Conservation (phyloP, 2,113 vertebrate genomes). For the Shinisaurus crocodilurus region DNA sequence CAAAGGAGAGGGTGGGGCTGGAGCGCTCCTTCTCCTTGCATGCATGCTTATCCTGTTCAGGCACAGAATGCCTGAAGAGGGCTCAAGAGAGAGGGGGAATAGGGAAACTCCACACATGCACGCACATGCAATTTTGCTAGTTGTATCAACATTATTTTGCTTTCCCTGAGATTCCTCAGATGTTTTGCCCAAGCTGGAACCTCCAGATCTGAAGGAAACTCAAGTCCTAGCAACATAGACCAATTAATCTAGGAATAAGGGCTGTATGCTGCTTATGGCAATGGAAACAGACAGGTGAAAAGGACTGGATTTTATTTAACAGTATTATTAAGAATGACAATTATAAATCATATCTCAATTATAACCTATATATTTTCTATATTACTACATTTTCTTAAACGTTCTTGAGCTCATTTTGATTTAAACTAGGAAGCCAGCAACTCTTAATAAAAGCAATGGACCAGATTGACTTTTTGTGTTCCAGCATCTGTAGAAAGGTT, state of each 20-base stretch:
- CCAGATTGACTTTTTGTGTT: neutral
- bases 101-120: neutral
- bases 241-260: neutral
- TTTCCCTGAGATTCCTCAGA: neutral
- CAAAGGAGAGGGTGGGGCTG: no score
- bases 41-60: no score
- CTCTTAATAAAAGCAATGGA: neutral
- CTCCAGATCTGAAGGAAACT: neutral
- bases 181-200: neutral
- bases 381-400: neutral
- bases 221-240: neutral
- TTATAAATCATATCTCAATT: neutral
- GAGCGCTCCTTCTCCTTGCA: no score
- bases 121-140: neutral
- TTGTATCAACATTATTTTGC: neutral
- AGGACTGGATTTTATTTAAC: neutral
- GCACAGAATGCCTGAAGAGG: no score
- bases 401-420: slow-evolving; percentile 8
- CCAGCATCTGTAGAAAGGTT: slow-evolving; percentile 17
- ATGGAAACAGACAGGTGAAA: neutral
- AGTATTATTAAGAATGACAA: neutral
- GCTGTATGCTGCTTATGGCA: neutral
- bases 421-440: neutral
- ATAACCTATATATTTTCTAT: neutral
- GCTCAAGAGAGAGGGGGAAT: no score